phyloP scores from a whole-genome alignment of 2,888 invertebrate species.

The Morpho deidamia region DNA sequence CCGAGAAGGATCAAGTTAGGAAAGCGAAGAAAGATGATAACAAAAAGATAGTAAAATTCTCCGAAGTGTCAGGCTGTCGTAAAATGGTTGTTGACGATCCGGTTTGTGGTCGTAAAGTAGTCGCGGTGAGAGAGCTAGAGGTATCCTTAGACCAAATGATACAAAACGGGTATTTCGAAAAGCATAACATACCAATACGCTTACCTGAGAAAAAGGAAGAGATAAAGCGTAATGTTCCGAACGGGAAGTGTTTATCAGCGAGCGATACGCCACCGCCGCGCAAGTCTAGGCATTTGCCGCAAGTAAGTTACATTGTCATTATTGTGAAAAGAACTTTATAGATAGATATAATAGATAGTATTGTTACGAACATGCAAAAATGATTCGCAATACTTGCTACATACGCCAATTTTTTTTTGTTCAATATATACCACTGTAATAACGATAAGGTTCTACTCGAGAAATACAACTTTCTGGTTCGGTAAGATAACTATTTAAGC shows the following conservation, averaged over 20 bases:
- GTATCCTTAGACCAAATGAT: conserved; percentile 74
- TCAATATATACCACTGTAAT: no score
- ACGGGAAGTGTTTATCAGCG: conserved; percentile 60
- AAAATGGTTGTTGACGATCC: conserved; percentile 71
- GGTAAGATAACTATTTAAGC: no score
- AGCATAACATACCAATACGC: conserved; percentile 65
- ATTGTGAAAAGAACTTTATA: no score
- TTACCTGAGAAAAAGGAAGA: conserved; percentile 48
- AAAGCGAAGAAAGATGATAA: conserved; percentile 56
- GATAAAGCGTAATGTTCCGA: conserved; percentile 45
- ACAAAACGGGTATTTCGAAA: conserved; percentile 72
- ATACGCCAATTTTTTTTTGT: no score
- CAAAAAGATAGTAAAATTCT: conserved; percentile 73
- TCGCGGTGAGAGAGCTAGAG: conserved; percentile 68
- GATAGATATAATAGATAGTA: no score
- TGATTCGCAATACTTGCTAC: no score
- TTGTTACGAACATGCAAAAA: no score
- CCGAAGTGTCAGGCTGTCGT: conserved; percentile 70
- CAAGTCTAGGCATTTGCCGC: conserved; percentile 61
- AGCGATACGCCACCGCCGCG: conserved; percentile 40
- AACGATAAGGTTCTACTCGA: no score
- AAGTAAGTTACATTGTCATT: conserved; percentile 37
- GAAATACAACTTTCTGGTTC: no score
- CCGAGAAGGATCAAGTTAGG: conserved; percentile 38
- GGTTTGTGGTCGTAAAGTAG: conserved; percentile 59